Base-by-base conservation (phyloP, 2,113 vertebrate species). In the Halcyon senegalensis region DNA sequence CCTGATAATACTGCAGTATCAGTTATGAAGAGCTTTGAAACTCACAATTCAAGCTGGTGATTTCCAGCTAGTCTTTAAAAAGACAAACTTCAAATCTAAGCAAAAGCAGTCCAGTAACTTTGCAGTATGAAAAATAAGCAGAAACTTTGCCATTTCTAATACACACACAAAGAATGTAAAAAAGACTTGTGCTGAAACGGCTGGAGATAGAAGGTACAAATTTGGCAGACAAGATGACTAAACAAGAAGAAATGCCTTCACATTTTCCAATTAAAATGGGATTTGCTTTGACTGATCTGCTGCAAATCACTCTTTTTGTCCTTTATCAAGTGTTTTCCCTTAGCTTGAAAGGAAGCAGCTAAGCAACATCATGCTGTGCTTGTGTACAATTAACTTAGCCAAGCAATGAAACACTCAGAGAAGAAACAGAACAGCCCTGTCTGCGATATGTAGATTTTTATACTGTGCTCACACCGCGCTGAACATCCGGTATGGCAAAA, bases 221-320 rank as follows among this genome's bases (percentile, higher is more conserved):
- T 87, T 53, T 82, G 58, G 89, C 56, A 87, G 18, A 44, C 27
- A 84, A 91, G 33, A 93, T 62, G 24, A 67, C 35, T 69, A 79
- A 86, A 18, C 70, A 84, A 76, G 43, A 92, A 76, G 67, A 91
- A 93, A 87, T 73, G 35, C 15, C 58, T 89, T 24, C 30, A 67
- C 43, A 78, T 92, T 96, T 96, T 92, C 58, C 53, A 95, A 60
- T 91, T 94, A 83, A 91, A 97, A 93, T 77, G 10, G 41, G 63
- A 89, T 93, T 94, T 79, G 44, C 58, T 93, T 85, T 80, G 58
- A 73, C 44, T 80, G 87, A 80, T 67, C 78, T 85, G 55, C 55
- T 79, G 50, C 44, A 94, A 90, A 66, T 50, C 76, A 80, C 44
- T 16, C 58, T 90, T 95, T 81, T 69, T 80, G 44, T 88, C 63